Conservation (phyloP, 2,888 invertebrate genomes). For the Congeria kusceri region DNA sequence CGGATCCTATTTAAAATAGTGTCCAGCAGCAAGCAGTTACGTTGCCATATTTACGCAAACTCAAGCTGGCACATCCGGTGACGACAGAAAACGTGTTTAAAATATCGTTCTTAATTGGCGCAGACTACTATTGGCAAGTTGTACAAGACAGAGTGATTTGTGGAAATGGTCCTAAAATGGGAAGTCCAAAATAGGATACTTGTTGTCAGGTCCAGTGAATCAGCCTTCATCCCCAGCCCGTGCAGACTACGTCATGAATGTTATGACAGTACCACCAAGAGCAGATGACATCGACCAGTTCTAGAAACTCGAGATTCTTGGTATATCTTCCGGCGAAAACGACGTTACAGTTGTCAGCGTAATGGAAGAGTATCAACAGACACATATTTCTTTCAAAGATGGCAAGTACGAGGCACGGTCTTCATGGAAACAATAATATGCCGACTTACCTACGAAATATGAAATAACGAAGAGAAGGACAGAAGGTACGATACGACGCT, state of each 20-base stretch:
- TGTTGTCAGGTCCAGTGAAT: conserved; percentile 10
- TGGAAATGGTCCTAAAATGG: not conserved
- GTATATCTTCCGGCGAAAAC: conserved; percentile 2
- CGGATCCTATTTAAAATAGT: not conserved
- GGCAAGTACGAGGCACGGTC: conserved; percentile 9
- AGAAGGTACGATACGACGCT: not conserved
- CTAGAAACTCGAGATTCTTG: conserved; percentile 3
- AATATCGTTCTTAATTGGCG: conserved; percentile 17
- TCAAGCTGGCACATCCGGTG: conserved; percentile 11
- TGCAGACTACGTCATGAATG: not conserved
- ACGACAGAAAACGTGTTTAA: not conserved
- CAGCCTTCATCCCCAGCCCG: not conserved
- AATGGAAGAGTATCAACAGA: not conserved
- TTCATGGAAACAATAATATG: not conserved
- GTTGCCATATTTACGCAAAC: no score
- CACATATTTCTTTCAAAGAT: conserved; percentile 5
- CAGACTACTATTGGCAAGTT: conserved; percentile 15
- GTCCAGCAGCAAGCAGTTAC: not conserved
- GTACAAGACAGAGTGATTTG: conserved; percentile 5
- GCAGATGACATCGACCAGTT: not conserved
- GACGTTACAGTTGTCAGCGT: not conserved
- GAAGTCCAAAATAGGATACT: conserved; percentile 4
- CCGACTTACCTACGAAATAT: not conserved
- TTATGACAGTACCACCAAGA: not conserved
- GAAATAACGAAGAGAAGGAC: not conserved